phyloP scores from a whole-genome alignment of 2,113 vertebrate genomes.

The Lagopus muta region DNA sequence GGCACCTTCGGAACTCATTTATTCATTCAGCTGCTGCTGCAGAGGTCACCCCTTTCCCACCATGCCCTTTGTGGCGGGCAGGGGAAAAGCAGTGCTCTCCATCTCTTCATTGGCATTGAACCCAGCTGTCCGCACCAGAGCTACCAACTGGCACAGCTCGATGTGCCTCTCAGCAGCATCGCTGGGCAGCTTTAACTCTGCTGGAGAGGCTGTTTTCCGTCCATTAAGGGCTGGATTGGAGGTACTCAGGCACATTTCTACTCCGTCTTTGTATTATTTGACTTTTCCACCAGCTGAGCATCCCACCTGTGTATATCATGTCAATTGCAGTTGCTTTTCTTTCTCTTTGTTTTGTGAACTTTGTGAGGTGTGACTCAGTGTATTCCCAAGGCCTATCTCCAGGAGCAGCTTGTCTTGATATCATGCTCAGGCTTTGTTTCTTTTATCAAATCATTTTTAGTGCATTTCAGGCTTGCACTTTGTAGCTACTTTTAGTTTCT shows the following conservation, averaged over 20 bases:
- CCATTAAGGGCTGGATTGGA: background rate
- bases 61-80: background rate
- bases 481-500: background rate
- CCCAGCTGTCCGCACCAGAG: background rate
- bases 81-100: background rate
- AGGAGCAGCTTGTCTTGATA: background rate
- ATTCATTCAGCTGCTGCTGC: background rate
- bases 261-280: background rate
- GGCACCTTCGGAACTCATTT: background rate
- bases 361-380: accelerated
- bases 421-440: accelerated
- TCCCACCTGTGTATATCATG: accelerated
- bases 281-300: too few species aligned
- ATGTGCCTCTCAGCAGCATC: background rate
- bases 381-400: background rate
- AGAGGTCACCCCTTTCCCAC: background rate
- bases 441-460: background rate
- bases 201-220: accelerated
- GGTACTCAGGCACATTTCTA: background rate
- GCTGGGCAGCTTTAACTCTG: accelerated
- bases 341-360: background rate
- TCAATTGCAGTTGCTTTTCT: accelerated
- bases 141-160: accelerated
- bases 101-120: background rate
- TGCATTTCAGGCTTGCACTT: background rate